Base-by-base conservation (phyloP, 35 echinoderm and acorn worm genomes). In the Lytechinus variegatus region DNA sequence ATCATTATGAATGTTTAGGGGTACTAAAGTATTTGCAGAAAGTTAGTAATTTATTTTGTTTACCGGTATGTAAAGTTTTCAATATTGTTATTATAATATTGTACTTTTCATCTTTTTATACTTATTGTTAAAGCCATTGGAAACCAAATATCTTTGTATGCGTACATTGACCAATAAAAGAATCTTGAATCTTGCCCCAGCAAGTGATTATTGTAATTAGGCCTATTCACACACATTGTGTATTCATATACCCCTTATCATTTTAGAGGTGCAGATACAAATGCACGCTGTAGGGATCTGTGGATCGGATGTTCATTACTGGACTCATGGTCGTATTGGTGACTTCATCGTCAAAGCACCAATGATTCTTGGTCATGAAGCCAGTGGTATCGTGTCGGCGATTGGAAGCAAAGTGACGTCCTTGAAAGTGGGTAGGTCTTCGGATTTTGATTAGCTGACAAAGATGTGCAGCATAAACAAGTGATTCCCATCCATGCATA, bases 351-450 rank as follows among this genome's bases (percentile, higher is more conserved):
- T 99, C 5, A 96, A 95, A 16, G 53, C 95, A 12, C 98, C 98
- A 28, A 99, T 99, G 98, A 97, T 99, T 28, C 92, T 99, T 33
- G 98, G 98, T n/a, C 98, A 99, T 97, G 98, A 99, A 94, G 95
- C 97, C 16, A 98, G 97, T 57, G 98, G 98, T 11, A 96, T 98
- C 88, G 98, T 99, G 5, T 97, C 97, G 86, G 96, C 96, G 91
- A 86, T 99, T 57, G 98, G 98, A 21, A 94, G 96, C 28, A 96
- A 95, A 54, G 98, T 99, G 2, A 98, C 96, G 8, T 66, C 95
- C 86, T 88, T 99, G 27, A 97, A 96, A 97, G 95, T 99, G 4
- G 98, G 98, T 98, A 94, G 95, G 97, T 95, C n/a, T 10, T 79
- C 66, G 24, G 14, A 79, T 79, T 52, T 51, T 51, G 28, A 13